Evolutionary conservation across 1,140 invertebrate genomes (phyloP), one percentile per base, ranked within the genome.

Genomic region (Venustaconcha ellipsiformis): DNA sequence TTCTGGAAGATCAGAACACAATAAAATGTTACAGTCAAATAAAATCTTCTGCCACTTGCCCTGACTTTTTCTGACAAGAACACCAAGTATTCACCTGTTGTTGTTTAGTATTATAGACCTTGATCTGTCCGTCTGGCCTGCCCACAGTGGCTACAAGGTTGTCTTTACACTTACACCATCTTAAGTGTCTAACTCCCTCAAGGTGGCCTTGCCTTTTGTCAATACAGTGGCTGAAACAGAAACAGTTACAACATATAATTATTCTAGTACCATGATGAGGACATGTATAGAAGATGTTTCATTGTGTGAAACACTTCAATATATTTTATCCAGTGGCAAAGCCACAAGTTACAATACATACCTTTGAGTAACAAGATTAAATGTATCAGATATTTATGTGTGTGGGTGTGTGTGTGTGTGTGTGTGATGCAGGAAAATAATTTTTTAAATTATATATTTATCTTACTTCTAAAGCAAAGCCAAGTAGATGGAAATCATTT

Each of bases 61-160:
- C 37, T 1, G 37, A 48, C 37, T 48, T 48, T 48, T 48, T 48
- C 8, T 48, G 4, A 11, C 37, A 48, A 48, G 37, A 48, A 48
- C 37, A 11, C 37, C 6, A 57, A 18, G 26, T 20, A 30, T 18
- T 48, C 76, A 89, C 89, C 84, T 90, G 88, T 72, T 88, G 86
- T 58, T 84, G 80, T 70, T 83, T 84, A 20, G 84, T 80, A 74
- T 87, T 89, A 70, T 87, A 86, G 2, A 90, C 85, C 79, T 88
- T 87, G 60, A 90, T 77, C 63, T 89, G 85, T 72, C 82, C 78
- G 14, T 83, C 83, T 20, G 88, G 88, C 67, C 88, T 74, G 14
- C 88, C 88, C 71, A 81, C 78, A 2, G 86, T 88, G 12, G 87
- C 87, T 55, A 89, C 68, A 0, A 90, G 77, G 57, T 82, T 85